Percentiles rank a stretch among this genome's conserved stretches.
Evolutionary conservation across 2,797 vertebrate species (phyloP).

Genomic region (Dendrocincla fuliginosa): DNA sequence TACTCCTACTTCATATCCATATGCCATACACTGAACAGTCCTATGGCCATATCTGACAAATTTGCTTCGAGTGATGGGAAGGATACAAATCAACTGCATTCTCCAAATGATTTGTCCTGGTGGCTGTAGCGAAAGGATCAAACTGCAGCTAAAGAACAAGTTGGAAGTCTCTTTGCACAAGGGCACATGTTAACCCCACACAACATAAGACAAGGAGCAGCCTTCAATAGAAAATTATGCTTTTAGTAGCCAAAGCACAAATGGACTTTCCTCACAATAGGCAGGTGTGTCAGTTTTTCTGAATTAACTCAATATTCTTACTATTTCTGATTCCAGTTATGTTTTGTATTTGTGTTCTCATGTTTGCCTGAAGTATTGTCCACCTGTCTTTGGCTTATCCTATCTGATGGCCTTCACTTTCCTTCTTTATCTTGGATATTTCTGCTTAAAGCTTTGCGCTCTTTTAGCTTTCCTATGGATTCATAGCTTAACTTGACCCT

Average conservation of each 20-base stretch:
- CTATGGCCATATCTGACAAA: not conserved
- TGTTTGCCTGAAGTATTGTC: not conserved
- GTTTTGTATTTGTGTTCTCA: not conserved
- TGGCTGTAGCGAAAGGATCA: not conserved
- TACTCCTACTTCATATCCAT: not conserved
- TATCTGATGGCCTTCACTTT: not conserved
- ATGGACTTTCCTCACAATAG: not conserved
- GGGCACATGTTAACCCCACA: not conserved
- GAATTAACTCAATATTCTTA: not conserved
- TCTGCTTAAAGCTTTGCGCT: not conserved
- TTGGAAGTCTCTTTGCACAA: not conserved
- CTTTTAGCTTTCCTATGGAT: not conserved
- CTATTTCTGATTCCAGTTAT: not conserved
- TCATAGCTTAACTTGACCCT: not conserved
- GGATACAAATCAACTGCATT: not conserved
- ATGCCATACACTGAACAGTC: not conserved
- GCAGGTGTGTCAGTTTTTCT: not conserved
- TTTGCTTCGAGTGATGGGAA: accelerated
- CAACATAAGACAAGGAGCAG: not conserved
- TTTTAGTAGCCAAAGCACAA: not conserved
- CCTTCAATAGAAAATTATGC: not conserved
- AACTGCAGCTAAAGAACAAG: not conserved
- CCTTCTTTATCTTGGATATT: not conserved
- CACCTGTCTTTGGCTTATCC: not conserved
- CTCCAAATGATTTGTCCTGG: not conserved